Evolutionary conservation across 2,113 vertebrate genomes (phyloP).

Genomic region (Gadus macrocephalus): DNA sequence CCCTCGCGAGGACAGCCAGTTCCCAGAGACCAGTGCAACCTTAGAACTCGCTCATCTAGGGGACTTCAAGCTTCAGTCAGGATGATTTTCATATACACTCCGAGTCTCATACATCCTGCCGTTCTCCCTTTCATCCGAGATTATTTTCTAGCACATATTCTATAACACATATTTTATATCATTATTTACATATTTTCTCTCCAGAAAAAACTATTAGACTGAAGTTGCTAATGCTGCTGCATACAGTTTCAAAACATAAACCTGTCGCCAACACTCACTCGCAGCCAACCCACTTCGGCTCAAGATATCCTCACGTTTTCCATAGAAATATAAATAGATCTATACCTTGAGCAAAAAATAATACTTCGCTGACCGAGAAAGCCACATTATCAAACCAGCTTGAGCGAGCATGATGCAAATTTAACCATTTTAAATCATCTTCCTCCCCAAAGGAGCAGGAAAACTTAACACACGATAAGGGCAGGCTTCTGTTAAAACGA

Average conservation of each 20-base stretch:
- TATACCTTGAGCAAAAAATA: conserved; percentile 23
- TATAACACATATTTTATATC: neutral
- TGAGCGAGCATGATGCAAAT: conserved; percentile 48
- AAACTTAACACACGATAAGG: neutral
- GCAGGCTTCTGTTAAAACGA: conserved; percentile 10
- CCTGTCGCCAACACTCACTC: conserved; percentile 11
- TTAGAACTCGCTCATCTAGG: neutral
- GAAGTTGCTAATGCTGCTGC: conserved; percentile 22
- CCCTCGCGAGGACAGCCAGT: too few species aligned
- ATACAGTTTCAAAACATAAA: conserved; percentile 14
- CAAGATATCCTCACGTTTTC: conserved; percentile 14
- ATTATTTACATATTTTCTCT: conserved; percentile 41
- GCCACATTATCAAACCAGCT: conserved; percentile 30
- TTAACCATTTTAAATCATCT: conserved; percentile 24
- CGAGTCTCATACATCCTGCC: neutral
- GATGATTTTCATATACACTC: too few species aligned
- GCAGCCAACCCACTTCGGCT: conserved; percentile 5
- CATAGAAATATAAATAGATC: conserved; percentile 58
- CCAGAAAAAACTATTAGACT: conserved; percentile 3
- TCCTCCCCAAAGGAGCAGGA: neutral
- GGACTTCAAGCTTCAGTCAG: too few species aligned
- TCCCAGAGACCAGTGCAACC: too few species aligned
- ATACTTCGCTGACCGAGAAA: conserved; percentile 27
- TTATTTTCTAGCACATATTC: too few species aligned
- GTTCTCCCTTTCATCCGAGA: too few species aligned